Conservation (phyloP, 2,113 vertebrate genomes). For the Pterocles burchelli region DNA sequence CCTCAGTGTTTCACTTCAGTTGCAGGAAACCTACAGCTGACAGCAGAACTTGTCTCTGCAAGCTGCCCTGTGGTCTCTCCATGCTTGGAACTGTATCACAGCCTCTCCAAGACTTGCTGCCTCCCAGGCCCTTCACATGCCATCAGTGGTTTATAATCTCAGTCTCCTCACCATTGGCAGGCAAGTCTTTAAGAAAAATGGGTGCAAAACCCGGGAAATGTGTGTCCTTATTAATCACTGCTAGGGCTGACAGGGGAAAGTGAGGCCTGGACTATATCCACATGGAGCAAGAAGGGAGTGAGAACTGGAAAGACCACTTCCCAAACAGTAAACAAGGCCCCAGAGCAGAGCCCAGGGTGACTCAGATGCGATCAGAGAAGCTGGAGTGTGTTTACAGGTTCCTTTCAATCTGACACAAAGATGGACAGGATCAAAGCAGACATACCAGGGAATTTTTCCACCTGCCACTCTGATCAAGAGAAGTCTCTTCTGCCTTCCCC, state of each 20-base stretch:
- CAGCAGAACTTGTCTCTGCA: conserved; percentile 21
- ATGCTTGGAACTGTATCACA: neutral
- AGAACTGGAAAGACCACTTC: conserved; percentile 49
- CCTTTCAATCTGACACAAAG: neutral
- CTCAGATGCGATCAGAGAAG: neutral
- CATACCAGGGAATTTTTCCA: neutral
- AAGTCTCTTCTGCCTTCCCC: neutral
- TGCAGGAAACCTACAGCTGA: neutral
- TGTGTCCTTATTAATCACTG: conserved; percentile 58
- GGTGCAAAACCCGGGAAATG: conserved; percentile 10
- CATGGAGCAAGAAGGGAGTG: neutral
- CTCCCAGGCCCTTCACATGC: neutral
- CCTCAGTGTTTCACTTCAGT: neutral
- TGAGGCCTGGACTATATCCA: neutral
- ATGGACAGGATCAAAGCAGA: neutral
- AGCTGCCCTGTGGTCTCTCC: neutral
- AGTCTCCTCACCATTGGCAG: neutral
- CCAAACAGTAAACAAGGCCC: conserved; percentile 32
- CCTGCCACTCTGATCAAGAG: neutral
- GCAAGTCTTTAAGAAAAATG: conserved; percentile 48
- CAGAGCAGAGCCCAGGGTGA: neutral
- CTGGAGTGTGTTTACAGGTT: conserved; percentile 1
- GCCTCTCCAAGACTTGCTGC: neutral
- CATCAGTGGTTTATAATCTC: conserved; percentile 1
- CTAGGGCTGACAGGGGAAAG: neutral